Percentiles rank a stretch among this genome's conserved stretches.
Evolutionary conservation across 53 echinoderm and acorn worm species (phyloP).

Genomic region (Astropecten irregularis): DNA sequence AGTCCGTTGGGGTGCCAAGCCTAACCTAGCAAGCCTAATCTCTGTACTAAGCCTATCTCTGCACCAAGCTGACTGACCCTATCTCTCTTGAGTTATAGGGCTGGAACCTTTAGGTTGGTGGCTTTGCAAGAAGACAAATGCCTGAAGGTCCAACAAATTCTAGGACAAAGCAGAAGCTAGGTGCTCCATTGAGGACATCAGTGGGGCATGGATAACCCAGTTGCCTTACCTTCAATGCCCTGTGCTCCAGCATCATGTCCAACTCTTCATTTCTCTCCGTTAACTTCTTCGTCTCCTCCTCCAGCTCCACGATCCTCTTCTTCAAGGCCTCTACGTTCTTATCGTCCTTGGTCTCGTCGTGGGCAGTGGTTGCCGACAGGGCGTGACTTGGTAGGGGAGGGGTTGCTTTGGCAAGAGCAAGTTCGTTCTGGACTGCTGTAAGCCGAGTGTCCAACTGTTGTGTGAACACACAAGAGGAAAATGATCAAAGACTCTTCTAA

Average conservation of each 20-base stretch:
- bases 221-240: slow-evolving; percentile 87
- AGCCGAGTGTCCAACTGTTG: slow-evolving; percentile 60
- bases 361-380: neutral
- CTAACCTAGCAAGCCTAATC: no score
- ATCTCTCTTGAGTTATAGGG: no score
- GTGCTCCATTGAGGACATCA: no score
- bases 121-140: no score
- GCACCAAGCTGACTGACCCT: no score
- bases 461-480: neutral
- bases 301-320: slow-evolving; percentile 68
- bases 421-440: slow-evolving; percentile 46
- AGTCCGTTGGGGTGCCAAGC: no score
- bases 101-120: no score
- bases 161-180: no score
- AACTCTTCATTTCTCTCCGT: slow-evolving; percentile 76
- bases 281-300: slow-evolving; percentile 68
- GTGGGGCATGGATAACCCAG: no score
- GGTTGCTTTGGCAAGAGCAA: slow-evolving; percentile 41
- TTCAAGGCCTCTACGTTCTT: slow-evolving; percentile 65
- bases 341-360: neutral
- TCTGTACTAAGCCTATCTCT: no score
- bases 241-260: slow-evolving; percentile 74
- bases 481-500: neutral
- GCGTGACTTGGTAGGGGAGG: neutral
- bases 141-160: no score